A percentile compares a stretch with the other conserved stretches of the same genome.
These are phyloP conservation scores for Isurus oxyrinchus DNA, from an alignment of 2,113 vertebrate genomes.

Conservation along the genomic window DNA sequence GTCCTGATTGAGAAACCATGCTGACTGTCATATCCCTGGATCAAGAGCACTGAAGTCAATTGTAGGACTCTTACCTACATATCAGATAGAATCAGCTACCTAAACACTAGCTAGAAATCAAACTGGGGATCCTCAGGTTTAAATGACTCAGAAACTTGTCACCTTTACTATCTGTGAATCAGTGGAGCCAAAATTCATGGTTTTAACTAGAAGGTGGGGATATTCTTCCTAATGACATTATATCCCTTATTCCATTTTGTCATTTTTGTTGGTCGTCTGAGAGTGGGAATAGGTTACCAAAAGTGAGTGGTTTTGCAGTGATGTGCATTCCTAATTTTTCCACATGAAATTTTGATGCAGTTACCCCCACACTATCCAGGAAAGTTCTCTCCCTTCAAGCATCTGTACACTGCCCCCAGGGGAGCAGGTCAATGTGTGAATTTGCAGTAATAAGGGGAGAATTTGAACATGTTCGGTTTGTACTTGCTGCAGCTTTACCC, in stretches of 20 bases:
- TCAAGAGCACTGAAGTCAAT: background rate
- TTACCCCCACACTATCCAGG: background rate
- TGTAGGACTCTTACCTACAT: background rate
- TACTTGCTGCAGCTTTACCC: background rate
- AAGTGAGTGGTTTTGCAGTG: background rate
- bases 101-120: background rate
- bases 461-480: background rate
- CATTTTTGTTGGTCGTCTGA: background rate
- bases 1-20: background rate
- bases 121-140: background rate
- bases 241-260: background rate
- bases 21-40: background rate
- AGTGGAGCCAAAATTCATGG: background rate
- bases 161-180: background rate
- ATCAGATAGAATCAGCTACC: background rate
- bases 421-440: background rate
- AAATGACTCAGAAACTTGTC: background rate
- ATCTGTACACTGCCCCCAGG: background rate
- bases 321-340: background rate
- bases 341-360: background rate
- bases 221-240: background rate
- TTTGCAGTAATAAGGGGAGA: background rate
- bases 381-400: background rate
- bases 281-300: background rate
- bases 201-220: background rate